phyloP scores from a whole-genome alignment of 2,113 vertebrate species.

The Gallinago media region DNA sequence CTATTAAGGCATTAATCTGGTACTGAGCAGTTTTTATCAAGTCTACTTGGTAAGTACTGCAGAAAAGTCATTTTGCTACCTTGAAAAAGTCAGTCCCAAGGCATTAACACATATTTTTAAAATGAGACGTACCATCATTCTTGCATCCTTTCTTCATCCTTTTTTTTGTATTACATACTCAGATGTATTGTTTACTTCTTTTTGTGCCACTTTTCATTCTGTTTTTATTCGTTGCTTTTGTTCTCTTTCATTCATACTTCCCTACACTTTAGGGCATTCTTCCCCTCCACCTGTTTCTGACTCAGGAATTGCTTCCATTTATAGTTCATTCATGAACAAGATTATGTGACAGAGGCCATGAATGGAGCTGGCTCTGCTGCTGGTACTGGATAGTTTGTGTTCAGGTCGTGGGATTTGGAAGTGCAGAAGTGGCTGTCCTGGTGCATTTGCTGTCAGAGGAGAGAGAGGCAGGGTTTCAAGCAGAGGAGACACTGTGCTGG shows the following conservation, averaged over 20 bases:
- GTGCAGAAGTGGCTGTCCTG: background rate
- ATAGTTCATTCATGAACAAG: constrained; percentile 2
- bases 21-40: background rate
- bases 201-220: background rate
- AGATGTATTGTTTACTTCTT: background rate
- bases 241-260: constrained; percentile 5
- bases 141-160: background rate
- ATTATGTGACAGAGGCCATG: background rate
- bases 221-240: background rate
- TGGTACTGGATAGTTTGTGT: background rate
- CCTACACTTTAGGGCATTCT: background rate
- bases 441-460: background rate
- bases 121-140: background rate
- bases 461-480: background rate
- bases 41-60: background rate
- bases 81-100: background rate
- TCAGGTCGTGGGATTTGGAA: background rate
- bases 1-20: background rate
- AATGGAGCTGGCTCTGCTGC: background rate
- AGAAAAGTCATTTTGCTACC: background rate
- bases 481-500: background rate
- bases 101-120: background rate
- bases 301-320: constrained; percentile 2
- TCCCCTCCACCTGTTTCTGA: constrained; percentile 22
- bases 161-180: background rate